Percentiles rank a stretch among this genome's conserved stretches.
phyloP scores from a whole-genome alignment of 1,140 invertebrate species.

The Sarcophaga bullata region DNA sequence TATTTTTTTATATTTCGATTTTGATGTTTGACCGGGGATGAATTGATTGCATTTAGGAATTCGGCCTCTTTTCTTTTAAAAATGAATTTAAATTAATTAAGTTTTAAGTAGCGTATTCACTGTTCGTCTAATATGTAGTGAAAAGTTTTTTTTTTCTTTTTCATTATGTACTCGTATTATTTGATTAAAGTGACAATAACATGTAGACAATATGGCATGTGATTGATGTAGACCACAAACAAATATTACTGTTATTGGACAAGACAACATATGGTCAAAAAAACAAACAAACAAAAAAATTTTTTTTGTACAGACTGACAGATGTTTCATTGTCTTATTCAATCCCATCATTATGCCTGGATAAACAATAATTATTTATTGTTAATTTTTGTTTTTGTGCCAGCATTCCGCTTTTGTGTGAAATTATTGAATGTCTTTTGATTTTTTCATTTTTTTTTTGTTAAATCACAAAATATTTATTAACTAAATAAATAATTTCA shows the following conservation, averaged over 20 bases:
- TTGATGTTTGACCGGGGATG: no score
- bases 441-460: not conserved
- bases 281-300: no score
- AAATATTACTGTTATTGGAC: no score
- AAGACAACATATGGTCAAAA: not conserved
- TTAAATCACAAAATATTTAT: not conserved
- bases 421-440: not conserved
- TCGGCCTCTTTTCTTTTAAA: no score
- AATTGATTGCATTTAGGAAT: no score
- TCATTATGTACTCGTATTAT: not conserved
- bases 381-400: not conserved
- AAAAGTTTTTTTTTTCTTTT: not conserved
- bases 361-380: slow-evolving; percentile 20
- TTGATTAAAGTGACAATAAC: slow-evolving; percentile 12
- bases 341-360: slow-evolving; percentile 13
- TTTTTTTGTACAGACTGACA: not conserved
- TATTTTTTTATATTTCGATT: no score
- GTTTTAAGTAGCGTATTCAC: no score
- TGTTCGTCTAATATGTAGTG: no score
- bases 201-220: not conserved
- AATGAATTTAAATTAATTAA: no score
- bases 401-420: no score
- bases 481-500: slow-evolving; percentile 15
- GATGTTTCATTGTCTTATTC: slow-evolving; percentile 23
- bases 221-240: not conserved